phyloP scores from a whole-genome alignment of 2,888 invertebrate species.

The Hipparchia semele region DNA sequence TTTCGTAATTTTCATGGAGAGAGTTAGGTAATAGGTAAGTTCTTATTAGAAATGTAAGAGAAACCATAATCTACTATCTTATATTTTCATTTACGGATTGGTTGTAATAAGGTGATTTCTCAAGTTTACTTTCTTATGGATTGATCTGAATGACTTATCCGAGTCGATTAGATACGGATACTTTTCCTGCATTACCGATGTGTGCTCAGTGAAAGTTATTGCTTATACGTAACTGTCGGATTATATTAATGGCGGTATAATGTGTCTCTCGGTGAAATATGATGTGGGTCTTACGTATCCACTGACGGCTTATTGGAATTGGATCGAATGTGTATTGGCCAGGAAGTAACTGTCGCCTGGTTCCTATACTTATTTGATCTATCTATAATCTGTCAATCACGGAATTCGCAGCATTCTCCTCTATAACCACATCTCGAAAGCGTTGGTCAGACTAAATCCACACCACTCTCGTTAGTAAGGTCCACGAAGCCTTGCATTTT shows the following conservation, averaged over 20 bases:
- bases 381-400: too few species aligned
- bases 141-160: constrained; percentile 40
- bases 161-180: constrained; percentile 47
- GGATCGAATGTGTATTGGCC: constrained; percentile 21
- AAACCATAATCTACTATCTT: constrained; percentile 3
- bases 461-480: too few species aligned
- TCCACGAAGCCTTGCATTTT: too few species aligned
- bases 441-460: too few species aligned
- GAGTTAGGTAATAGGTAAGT: constrained; percentile 8
- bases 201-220: constrained; percentile 44
- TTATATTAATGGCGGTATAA: constrained; percentile 36
- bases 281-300: constrained; percentile 29
- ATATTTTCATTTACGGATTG: constrained; percentile 8
- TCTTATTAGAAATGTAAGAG: constrained; percentile 6
- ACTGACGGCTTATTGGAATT: constrained; percentile 22
- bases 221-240: constrained; percentile 31
- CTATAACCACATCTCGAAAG: too few species aligned
- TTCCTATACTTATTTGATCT: too few species aligned
- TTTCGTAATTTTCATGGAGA: not conserved
- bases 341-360: not conserved
- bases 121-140: constrained; percentile 9
- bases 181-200: constrained; percentile 46
- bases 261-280: constrained; percentile 34
- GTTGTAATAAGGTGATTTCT: constrained; percentile 5
- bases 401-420: too few species aligned